phyloP scores from a whole-genome alignment of 2,888 invertebrate genomes.

The Volucella bombylans region DNA sequence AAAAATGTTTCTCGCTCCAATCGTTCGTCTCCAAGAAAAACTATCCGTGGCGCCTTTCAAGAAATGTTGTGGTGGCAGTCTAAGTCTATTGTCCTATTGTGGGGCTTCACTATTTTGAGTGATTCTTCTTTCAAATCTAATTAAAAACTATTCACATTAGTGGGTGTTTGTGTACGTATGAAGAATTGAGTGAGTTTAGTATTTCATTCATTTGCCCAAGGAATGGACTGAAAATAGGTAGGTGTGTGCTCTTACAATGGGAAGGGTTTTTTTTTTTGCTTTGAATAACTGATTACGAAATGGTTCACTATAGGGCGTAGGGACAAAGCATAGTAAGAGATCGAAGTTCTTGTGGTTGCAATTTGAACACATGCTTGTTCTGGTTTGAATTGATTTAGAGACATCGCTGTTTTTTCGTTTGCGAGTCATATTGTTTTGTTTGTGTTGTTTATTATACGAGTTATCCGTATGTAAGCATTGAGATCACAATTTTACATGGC shows the following conservation, averaged over 20 bases:
- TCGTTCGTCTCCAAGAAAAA: constrained; percentile 36
- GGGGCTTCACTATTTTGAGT: constrained; percentile 68
- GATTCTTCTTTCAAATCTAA: constrained; percentile 77
- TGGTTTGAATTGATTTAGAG: constrained; percentile 69
- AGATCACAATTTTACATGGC: constrained; percentile 45
- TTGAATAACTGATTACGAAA: constrained; percentile 59
- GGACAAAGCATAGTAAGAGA: neutral
- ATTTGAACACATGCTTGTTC: constrained; percentile 53
- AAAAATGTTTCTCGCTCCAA: constrained; percentile 34
- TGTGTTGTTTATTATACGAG: constrained; percentile 47
- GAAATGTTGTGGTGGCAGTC: constrained; percentile 46
- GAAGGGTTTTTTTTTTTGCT: constrained; percentile 21
- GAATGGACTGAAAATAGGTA: constrained; percentile 46
- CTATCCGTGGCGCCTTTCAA: constrained; percentile 56
- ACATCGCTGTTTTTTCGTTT: constrained; percentile 66
- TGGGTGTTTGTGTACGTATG: neutral
- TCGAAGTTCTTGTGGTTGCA: constrained; percentile 23
- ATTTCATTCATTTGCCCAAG: constrained; percentile 59
- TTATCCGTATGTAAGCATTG: constrained; percentile 65
- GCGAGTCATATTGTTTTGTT: constrained; percentile 55
- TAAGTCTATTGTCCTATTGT: constrained; percentile 43
- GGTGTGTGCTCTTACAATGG: neutral
- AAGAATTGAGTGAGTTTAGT: constrained; percentile 48
- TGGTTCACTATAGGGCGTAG: constrained; percentile 43
- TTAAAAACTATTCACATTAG: constrained; percentile 74